phyloP scores from a whole-genome alignment of 2,888 invertebrate species.

The Glaucopsyche alexis region DNA sequence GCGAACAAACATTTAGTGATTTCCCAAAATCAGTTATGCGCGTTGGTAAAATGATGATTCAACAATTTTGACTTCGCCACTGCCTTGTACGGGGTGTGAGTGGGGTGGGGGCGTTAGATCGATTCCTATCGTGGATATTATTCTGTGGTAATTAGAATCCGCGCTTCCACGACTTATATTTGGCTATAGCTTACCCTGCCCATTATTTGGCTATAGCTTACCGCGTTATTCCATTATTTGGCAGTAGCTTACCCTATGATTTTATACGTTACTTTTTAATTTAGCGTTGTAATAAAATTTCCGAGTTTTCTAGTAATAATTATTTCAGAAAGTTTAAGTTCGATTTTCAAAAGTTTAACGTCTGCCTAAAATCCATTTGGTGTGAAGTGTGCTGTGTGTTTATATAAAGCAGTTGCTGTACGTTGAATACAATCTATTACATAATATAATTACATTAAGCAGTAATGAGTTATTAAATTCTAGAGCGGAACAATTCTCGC shows the following conservation, averaged over 20 bases:
- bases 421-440: background rate
- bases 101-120: slow-evolving; percentile 63
- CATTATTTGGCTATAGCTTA: slow-evolving; percentile 7
- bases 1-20: slow-evolving; percentile 20
- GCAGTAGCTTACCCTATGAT: background rate
- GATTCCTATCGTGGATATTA: slow-evolving; percentile 72
- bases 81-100: slow-evolving; percentile 47
- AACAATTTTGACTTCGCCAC: slow-evolving; percentile 52
- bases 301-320: background rate
- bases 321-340: background rate
- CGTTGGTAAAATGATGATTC: slow-evolving; percentile 48
- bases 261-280: background rate
- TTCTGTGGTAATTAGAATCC: slow-evolving; percentile 76
- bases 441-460: background rate
- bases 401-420: too few species aligned
- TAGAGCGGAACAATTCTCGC: background rate
- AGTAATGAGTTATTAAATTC: background rate
- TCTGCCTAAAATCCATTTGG: background rate
- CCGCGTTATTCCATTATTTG: background rate
- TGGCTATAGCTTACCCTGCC: background rate
- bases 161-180: slow-evolving; percentile 44
- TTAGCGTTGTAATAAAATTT: too few species aligned
- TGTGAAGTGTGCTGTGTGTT: too few species aligned
- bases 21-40: slow-evolving; percentile 45
- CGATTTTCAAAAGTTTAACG: background rate